Conservation (phyloP, 2,888 invertebrate genomes). For the Cerastoderma edule region DNA sequence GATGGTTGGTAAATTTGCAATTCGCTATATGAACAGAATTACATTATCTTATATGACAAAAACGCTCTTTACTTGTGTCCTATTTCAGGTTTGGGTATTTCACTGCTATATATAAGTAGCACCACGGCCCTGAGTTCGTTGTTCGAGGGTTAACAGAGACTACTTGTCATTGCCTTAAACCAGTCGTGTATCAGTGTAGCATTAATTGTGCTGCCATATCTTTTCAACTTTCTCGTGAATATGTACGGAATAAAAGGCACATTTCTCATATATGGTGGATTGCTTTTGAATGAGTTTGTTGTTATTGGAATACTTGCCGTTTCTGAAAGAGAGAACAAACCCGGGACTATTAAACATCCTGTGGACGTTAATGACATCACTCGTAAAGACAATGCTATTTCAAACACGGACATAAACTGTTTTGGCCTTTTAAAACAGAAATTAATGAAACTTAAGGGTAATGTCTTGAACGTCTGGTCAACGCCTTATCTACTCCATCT, state of each 20-base stretch:
- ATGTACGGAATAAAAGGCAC: constrained; percentile 6
- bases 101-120: not conserved
- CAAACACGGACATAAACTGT: not conserved
- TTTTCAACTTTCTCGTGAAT: not conserved
- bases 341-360: not conserved
- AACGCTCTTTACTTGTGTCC: not conserved
- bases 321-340: not conserved
- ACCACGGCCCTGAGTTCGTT: not conserved
- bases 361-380: not conserved
- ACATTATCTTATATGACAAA: too few species aligned
- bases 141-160: not conserved
- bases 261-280: constrained; percentile 1
- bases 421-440: not conserved
- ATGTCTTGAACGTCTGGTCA: not conserved
- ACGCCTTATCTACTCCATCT: not conserved
- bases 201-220: not conserved
- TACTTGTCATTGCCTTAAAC: not conserved
- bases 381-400: not conserved
- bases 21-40: too few species aligned
- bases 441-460: not conserved
- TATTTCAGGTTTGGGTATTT: constrained; percentile 16
- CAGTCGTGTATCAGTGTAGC: not conserved
- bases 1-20: too few species aligned
- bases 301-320: not conserved
- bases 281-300: not conserved